phyloP scores from a whole-genome alignment of 2,888 invertebrate species.

The Xestia sexstrigata region DNA sequence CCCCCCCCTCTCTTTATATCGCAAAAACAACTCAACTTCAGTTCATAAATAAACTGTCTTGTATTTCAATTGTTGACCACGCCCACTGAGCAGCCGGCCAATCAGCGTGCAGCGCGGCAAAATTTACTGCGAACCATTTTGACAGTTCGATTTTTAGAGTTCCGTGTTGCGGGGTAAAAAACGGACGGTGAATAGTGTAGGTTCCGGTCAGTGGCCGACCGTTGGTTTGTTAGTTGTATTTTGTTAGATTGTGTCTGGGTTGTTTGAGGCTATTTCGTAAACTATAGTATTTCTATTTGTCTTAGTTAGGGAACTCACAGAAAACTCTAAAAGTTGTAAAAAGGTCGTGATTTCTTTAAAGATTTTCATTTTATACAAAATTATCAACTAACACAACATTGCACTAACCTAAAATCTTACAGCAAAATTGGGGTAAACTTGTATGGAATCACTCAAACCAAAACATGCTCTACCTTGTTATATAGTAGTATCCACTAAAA shows the following conservation, averaged over 20 bases:
- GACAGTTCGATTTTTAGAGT: conserved; percentile 87
- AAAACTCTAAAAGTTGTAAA: neutral
- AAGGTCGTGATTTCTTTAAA: too few species aligned
- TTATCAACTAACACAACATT: too few species aligned
- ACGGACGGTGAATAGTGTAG: conserved; percentile 38
- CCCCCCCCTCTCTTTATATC: conserved; percentile 57
- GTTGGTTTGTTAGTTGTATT: conserved; percentile 30
- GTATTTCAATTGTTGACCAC: conserved; percentile 83
- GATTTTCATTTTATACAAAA: too few species aligned
- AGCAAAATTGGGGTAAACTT: too few species aligned
- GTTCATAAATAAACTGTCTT: conserved; percentile 88
- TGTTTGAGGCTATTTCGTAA: neutral
- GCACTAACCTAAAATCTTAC: too few species aligned
- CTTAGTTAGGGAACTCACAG: neutral
- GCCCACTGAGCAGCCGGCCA: conserved; percentile 80
- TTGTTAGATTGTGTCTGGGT: neutral
- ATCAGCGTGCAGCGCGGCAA: conserved; percentile 80
- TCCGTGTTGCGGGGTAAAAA: conserved; percentile 55
- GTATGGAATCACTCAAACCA: too few species aligned
- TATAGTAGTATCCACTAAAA: neutral
- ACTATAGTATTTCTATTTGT: neutral
- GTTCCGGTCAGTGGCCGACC: conserved; percentile 40
- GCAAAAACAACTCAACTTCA: conserved; percentile 83
- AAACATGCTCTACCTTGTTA: too few species aligned
- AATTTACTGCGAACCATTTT: conserved; percentile 89